Evolutionary conservation across 2,797 vertebrate species (phyloP).

Genomic region (Phaenicophaeus curvirostris): DNA sequence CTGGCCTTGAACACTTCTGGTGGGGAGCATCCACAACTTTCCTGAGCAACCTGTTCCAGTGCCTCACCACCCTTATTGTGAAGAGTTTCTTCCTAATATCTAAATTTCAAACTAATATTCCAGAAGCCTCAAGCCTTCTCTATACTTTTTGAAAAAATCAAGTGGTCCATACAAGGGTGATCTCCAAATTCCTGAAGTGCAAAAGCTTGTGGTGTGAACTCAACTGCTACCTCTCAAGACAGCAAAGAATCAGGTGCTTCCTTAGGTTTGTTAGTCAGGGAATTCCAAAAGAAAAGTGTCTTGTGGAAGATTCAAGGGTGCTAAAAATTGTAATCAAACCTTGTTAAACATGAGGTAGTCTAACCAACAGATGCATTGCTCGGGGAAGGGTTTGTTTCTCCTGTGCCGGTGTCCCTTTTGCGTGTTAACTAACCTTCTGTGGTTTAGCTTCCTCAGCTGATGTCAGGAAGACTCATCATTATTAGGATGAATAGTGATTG

Average conservation of each 20-base stretch:
- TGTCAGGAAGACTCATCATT: not conserved
- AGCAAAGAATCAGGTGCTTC: not conserved
- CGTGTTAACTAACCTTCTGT: not conserved
- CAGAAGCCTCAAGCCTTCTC: not conserved
- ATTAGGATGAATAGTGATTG: not conserved
- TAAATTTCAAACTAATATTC: not conserved
- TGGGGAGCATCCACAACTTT: no score
- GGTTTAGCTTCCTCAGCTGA: not conserved
- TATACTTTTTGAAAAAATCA: rapidly evolving
- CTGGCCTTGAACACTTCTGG: no score
- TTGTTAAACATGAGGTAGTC: not conserved
- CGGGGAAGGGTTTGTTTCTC: not conserved
- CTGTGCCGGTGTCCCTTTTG: not conserved
- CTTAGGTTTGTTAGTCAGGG: not conserved
- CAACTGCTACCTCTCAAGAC: not conserved
- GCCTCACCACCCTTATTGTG: no score
- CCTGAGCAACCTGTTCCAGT: no score
- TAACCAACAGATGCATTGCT: not conserved
- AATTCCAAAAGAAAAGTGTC: not conserved
- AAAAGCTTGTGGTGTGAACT: not conserved
- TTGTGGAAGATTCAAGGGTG: not conserved
- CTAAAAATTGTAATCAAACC: not conserved
- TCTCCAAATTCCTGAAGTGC: not conserved
- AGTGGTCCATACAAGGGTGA: not conserved
- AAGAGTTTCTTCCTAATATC: no score